Evolutionary conservation across 1,140 invertebrate genomes (phyloP).

Genomic region (Ditylenchus dipsaci): DNA sequence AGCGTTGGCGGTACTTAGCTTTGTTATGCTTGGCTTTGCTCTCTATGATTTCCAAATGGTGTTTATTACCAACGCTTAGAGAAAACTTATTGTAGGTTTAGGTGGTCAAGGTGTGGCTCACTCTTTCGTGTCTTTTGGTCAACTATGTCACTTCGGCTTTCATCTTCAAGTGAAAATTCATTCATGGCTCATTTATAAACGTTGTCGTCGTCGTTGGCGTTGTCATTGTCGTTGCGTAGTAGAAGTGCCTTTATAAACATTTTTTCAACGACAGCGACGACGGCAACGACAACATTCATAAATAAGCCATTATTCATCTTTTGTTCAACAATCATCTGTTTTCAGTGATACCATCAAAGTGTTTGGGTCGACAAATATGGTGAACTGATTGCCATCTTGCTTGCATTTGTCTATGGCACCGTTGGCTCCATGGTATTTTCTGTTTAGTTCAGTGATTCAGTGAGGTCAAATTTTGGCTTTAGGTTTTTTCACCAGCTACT

Average conservation of each 20-base stretch:
- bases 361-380: background rate
- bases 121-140: constrained; percentile 38
- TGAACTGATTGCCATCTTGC: background rate
- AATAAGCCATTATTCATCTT: no score
- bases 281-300: no score
- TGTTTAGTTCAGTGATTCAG: background rate
- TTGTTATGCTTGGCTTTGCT: constrained; percentile 44
- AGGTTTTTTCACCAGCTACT: constrained; percentile 33
- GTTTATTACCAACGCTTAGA: no score
- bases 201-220: no score
- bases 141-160: constrained; percentile 35
- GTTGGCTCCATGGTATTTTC: constrained; percentile 33
- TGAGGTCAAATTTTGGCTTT: constrained; percentile 11
- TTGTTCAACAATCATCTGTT: background rate
- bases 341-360: background rate
- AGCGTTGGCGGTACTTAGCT: constrained; percentile 35
- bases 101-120: constrained; percentile 38
- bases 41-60: constrained; percentile 35
- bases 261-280: no score
- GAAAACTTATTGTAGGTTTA: no score
- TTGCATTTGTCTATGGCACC: constrained; percentile 29
- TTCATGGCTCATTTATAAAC: no score
- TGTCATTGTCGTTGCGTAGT: no score
- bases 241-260: no score
- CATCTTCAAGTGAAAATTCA: constrained; percentile 32